Conservation (phyloP, 2,888 invertebrate species). For the Cephus pygmeus region DNA sequence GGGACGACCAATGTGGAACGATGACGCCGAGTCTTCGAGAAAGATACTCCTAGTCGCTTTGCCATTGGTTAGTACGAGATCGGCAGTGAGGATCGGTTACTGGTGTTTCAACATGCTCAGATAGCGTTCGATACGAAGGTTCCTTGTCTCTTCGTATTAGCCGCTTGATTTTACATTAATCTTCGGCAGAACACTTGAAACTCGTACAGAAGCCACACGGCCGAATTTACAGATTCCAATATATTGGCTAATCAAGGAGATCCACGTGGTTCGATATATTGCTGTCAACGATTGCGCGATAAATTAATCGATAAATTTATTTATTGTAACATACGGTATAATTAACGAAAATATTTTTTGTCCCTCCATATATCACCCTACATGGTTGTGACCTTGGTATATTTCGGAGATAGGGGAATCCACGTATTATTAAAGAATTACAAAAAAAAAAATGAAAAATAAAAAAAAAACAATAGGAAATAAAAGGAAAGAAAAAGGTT, state of each 20-base stretch:
- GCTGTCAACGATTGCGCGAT: background rate
- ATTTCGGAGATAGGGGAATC: background rate
- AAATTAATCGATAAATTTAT: background rate
- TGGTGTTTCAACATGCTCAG: conserved; percentile 57
- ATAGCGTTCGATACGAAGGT: conserved; percentile 57
- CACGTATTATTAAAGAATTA: background rate
- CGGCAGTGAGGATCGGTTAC: conserved; percentile 55
- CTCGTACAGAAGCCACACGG: background rate
- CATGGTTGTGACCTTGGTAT: background rate
- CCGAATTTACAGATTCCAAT: background rate
- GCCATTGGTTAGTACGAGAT: conserved; percentile 7
- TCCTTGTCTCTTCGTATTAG: conserved; percentile 52
- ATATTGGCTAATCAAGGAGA: background rate
- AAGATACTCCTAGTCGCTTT: conserved; percentile 10
- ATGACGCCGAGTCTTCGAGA: conserved; percentile 22
- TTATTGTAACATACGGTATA: background rate
- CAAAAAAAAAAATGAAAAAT: no score
- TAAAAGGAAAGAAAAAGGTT: background rate
- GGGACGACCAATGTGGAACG: conserved; percentile 17
- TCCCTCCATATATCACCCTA: background rate
- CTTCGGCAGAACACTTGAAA: conserved; percentile 19
- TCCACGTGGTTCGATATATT: background rate
- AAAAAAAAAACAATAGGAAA: background rate
- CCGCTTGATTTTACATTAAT: conserved; percentile 39
- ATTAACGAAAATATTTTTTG: background rate